These are phyloP conservation scores for Sclerurus mexicanus DNA, from an alignment of 2,113 vertebrate species.

Conservation along the genomic window DNA sequence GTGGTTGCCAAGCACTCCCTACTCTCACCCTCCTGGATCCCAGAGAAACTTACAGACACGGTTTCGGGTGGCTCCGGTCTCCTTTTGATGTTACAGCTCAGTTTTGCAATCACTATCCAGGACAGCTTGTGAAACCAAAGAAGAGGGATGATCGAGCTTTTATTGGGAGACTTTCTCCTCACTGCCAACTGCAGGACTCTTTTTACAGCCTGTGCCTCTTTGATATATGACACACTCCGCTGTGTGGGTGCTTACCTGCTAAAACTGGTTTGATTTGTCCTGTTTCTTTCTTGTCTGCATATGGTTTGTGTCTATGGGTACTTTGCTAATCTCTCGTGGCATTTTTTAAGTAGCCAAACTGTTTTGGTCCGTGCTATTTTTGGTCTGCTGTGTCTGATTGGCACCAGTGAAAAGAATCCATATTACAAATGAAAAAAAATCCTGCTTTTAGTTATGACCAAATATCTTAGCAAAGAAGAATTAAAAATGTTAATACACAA, in stretches of 20 bases:
- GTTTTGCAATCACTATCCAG: background rate
- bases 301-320: background rate
- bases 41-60: background rate
- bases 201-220: conserved; percentile 57
- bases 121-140: conserved; percentile 45
- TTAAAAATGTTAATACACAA: background rate
- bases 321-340: conserved; percentile 3
- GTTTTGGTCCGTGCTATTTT: background rate
- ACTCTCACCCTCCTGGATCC: background rate
- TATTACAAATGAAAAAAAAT: background rate
- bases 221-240: conserved; percentile 62
- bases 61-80: background rate
- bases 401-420: background rate
- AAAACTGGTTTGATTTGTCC: conserved; percentile 15
- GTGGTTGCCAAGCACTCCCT: background rate
- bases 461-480: background rate
- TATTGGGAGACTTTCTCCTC: conserved; percentile 41
- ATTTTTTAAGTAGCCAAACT: background rate
- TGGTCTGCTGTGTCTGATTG: background rate
- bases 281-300: conserved; percentile 11
- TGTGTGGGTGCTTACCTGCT: conserved; percentile 48
- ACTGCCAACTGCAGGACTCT: conserved; percentile 1
- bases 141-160: conserved; percentile 14
- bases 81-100: conserved; percentile 16
- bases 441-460: background rate